Evolutionary conservation across 64 coral and sea anemone genomes (phyloP).

Genomic region (Porites lutea): DNA sequence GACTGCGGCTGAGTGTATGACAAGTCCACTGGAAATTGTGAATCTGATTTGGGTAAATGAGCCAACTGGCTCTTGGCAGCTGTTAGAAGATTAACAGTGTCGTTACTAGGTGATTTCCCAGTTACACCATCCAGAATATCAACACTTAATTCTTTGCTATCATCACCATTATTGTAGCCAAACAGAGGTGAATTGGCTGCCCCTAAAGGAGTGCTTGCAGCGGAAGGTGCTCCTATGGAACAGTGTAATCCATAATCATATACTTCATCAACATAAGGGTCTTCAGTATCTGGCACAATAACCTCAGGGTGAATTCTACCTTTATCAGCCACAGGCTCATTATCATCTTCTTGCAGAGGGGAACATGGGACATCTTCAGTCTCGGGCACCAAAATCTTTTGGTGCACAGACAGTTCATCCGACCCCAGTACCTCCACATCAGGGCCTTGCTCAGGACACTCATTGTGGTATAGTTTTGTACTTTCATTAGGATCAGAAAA

Average conservation of each 20-base stretch:
- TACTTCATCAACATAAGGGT: constrained; percentile 1
- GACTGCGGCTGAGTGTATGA: constrained; percentile 17
- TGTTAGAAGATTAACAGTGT: neutral
- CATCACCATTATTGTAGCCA: neutral
- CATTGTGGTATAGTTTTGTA: constrained; percentile 27
- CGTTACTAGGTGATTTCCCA: neutral
- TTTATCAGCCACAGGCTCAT: neutral
- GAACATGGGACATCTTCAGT: neutral
- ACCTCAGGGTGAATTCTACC: neutral
- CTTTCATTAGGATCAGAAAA: constrained; percentile 39
- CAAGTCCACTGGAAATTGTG: constrained; percentile 6
- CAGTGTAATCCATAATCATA: neutral
- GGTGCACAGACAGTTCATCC: neutral
- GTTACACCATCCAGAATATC: neutral
- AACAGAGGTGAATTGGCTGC: neutral
- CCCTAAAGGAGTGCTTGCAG: constrained; percentile 20
- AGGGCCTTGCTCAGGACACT: neutral
- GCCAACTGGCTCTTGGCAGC: neutral
- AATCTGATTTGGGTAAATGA: constrained; percentile 38
- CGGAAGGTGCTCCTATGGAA: constrained; percentile 12
- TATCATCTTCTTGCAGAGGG: neutral
- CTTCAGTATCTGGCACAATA: constrained; percentile 20
- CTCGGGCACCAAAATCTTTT: neutral
- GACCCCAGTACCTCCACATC: neutral
- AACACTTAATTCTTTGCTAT: neutral